Conservation (phyloP, 1,140 invertebrate genomes). For the Aleiodes sp. region DNA sequence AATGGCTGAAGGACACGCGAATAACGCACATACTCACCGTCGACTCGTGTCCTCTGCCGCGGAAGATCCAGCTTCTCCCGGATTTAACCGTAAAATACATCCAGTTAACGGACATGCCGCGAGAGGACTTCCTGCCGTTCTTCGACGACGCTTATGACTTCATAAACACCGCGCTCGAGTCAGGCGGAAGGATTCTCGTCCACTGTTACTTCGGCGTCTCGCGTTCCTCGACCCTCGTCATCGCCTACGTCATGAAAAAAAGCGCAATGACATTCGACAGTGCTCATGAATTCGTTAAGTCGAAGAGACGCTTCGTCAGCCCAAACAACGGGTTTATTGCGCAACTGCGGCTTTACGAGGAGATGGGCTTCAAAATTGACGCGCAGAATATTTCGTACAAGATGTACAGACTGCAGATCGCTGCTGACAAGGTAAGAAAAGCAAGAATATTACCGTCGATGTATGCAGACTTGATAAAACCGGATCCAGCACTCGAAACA, state of each 20-base stretch:
- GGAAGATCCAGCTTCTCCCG: constrained; percentile 73
- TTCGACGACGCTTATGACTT: constrained; percentile 80
- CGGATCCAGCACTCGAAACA: constrained; percentile 79
- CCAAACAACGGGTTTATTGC: constrained; percentile 81
- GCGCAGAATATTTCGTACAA: constrained; percentile 78
- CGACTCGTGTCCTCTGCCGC: constrained; percentile 82
- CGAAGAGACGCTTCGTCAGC: constrained; percentile 72
- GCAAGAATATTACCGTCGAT: constrained; percentile 83
- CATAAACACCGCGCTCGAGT: constrained; percentile 70
- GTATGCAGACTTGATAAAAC: constrained; percentile 79
- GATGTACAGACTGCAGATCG: constrained; percentile 78
- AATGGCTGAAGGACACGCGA: constrained; percentile 72
- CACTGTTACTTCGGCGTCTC: constrained; percentile 91
- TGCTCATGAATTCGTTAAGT: constrained; percentile 75
- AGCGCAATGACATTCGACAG: constrained; percentile 75
- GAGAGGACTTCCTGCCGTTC: constrained; percentile 82
- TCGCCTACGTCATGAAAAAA: constrained; percentile 88
- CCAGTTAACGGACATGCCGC: constrained; percentile 82
- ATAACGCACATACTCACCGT: constrained; percentile 83
- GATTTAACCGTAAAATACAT: constrained; percentile 78
- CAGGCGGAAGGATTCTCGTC: constrained; percentile 74
- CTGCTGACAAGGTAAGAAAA: constrained; percentile 81
- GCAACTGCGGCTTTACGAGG: constrained; percentile 79
- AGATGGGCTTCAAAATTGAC: constrained; percentile 79
- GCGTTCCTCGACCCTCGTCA: constrained; percentile 82